A percentile compares a stretch with the other conserved stretches of the same genome.
Conservation (phyloP, 2,888 invertebrate genomes). For the Lasioglossum calceatum region DNA sequence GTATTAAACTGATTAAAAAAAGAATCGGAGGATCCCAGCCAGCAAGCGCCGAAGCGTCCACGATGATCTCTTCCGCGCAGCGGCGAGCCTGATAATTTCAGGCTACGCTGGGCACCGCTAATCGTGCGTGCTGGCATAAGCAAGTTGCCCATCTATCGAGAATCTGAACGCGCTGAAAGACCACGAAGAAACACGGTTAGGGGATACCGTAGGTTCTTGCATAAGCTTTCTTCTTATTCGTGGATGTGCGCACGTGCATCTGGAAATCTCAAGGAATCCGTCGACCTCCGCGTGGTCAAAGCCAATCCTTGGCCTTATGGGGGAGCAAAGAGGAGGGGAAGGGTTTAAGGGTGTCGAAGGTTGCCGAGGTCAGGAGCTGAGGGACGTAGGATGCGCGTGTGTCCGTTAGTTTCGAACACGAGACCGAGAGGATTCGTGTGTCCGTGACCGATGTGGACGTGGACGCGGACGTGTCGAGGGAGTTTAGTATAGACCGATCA, state of each 20-base stretch:
- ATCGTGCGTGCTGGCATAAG: not conserved
- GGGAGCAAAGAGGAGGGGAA: not conserved
- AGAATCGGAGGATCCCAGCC: not conserved
- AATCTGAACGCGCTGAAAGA: not conserved
- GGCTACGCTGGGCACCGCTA: slow-evolving; percentile 6
- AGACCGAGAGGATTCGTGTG: slow-evolving; percentile 33
- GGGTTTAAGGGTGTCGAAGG: slow-evolving; percentile 38
- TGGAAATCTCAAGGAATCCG: slow-evolving; percentile 18
- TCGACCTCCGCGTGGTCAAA: not conserved
- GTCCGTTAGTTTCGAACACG: slow-evolving; percentile 17
- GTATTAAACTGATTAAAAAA: not conserved
- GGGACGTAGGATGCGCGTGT: slow-evolving; percentile 7
- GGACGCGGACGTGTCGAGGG: slow-evolving; percentile 19
- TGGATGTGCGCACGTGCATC: slow-evolving; percentile 15
- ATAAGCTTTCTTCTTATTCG: slow-evolving; percentile 13
- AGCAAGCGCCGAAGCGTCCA: not conserved
- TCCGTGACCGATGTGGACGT: not conserved
- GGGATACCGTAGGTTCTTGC: slow-evolving; percentile 23
- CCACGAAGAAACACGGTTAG: not conserved
- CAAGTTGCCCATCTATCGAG: not conserved
- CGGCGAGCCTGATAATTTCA: not conserved
- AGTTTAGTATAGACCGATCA: slow-evolving; percentile 25
- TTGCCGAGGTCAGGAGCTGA: slow-evolving; percentile 55
- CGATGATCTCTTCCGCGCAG: not conserved
- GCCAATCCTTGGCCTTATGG: not conserved